Percentiles rank a stretch among this genome's conserved stretches.
phyloP scores from a whole-genome alignment of 2,113 vertebrate species.

The Raphicerus campestris region DNA sequence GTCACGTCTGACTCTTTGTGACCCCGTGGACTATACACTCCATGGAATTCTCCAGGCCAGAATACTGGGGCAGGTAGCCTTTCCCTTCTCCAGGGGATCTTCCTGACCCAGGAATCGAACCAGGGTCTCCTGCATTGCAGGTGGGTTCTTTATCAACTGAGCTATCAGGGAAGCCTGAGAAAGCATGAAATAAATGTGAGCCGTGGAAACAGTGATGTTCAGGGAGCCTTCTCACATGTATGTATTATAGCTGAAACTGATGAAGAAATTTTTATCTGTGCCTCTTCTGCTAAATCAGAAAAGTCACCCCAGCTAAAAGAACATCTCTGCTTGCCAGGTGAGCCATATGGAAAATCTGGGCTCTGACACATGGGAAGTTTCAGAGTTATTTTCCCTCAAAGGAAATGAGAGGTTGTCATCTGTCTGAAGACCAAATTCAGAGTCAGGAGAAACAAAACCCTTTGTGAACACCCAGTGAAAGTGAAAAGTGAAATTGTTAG shows the following conservation, averaged over 20 bases:
- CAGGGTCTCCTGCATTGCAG: background rate
- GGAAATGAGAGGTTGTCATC: background rate
- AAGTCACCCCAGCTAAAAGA: background rate
- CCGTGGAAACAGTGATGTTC: background rate
- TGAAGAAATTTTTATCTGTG: background rate
- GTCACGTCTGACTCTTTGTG: background rate
- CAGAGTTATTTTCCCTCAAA: background rate
- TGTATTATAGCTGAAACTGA: background rate
- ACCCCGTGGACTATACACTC: background rate
- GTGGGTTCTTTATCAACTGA: background rate
- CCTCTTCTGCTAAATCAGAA: background rate
- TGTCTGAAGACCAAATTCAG: slow-evolving; percentile 39
- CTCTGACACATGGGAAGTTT: background rate
- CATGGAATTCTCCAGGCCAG: background rate
- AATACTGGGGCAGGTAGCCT: background rate
- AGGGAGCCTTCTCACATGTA: no score
- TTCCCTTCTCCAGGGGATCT: background rate
- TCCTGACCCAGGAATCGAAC: background rate
- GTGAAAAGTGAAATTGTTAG: background rate
- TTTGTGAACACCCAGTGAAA: slow-evolving; percentile 43
- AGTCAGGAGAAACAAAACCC: slow-evolving; percentile 61
- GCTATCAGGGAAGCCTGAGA: background rate
- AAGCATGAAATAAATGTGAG: background rate
- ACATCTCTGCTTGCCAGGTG: background rate
- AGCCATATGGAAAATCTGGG: background rate